Base-by-base conservation (phyloP, 2,888 invertebrate genomes). In the Pheosia gnoma region DNA sequence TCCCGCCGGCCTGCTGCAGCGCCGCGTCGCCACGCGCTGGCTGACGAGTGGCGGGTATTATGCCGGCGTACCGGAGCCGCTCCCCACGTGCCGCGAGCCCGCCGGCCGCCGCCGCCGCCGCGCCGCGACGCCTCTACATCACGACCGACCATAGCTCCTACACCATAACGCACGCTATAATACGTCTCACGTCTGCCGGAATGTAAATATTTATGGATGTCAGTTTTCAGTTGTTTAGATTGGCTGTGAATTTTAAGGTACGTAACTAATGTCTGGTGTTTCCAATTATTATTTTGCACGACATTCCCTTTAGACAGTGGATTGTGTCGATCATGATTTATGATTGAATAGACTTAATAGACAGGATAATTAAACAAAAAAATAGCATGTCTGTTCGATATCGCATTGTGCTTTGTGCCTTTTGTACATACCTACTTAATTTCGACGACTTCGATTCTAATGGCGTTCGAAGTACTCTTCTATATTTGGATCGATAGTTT, bases 191-290 rank as follows among this genome's bases (percentile, higher is more conserved):
- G 83, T 86, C 87, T 83, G 80, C 83, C 88, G 87, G 85, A 91
- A 91, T 92, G 93, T 93, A 93, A 93, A 93, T 92, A 93, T 92
- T 92, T 93, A 93, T 90, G 91, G 92, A 92, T 92, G 92, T 91
- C 92, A 92, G 90, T 91, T 91, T 92, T 91, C 90, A 90, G 90
- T 92, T 92, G 90, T 92, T 93, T 92, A 92, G 91, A 92, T 92
- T 91, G 91, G 91, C 93, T 91, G 91, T 93, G 88, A 92, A 91
- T 91, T 92, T 92, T 87, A 90, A 93, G 93, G 93, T 93, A 92
- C 86, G 93, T 91, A 89, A 87, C 82, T 88, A 84, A 88, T 82
- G 81, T 85, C 82, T 83, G 82, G 79, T 85, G 84, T 55, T 87
- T 83, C 81, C 75, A 85, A 25, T 25, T 25, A 25, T 25, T 25